Conservation (phyloP, 1,140 invertebrate species). For the Parasteatoda tepidariorum region DNA sequence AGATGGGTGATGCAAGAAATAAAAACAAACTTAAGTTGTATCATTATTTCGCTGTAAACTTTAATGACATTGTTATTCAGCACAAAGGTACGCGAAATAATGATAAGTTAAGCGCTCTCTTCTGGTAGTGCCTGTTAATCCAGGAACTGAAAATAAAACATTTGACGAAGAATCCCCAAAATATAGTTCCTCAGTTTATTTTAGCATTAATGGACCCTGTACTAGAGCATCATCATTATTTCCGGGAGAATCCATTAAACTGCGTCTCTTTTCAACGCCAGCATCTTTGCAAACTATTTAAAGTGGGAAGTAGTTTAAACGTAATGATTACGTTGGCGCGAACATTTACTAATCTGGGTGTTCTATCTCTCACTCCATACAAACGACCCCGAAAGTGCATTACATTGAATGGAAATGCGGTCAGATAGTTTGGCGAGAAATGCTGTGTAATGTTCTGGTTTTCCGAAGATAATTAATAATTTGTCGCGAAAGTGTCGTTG, state of each 20-base stretch:
- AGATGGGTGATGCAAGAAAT: no score
- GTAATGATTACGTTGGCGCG: neutral
- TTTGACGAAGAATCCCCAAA: neutral
- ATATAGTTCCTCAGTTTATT: neutral
- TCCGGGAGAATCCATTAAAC: neutral
- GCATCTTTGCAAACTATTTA: neutral
- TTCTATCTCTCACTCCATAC: neutral
- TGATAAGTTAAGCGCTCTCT: no score
- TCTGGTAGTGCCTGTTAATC: no score
- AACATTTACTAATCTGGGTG: neutral
- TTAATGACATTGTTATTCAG: no score
- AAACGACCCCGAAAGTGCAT: neutral
- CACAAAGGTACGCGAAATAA: no score
- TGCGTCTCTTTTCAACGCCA: neutral
- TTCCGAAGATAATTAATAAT: neutral
- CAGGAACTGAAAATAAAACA: no score
- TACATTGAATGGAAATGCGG: neutral
- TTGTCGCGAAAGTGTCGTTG: no score
- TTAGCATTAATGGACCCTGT: neutral
- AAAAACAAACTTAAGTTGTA: no score
- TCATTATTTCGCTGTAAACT: no score
- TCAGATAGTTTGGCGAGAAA: neutral
- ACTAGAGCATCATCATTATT: neutral
- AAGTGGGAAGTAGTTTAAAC: neutral
- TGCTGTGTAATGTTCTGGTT: neutral